Percentiles rank a stretch among this genome's conserved stretches.
Evolutionary conservation across 53 echinoderm and acorn worm species (phyloP).

Genomic region (Holothuria leucospilota): DNA sequence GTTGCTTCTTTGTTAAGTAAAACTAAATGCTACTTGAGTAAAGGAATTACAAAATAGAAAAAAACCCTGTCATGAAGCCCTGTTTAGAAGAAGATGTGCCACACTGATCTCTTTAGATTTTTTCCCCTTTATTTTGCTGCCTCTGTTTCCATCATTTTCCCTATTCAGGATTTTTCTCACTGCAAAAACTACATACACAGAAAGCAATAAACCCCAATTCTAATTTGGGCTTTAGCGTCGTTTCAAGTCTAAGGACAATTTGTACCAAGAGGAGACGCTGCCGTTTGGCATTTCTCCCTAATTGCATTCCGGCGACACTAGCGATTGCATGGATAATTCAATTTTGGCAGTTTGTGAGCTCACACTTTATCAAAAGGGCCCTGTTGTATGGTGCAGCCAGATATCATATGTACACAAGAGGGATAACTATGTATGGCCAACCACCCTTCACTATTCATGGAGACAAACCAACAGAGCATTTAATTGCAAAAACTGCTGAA

Average conservation of each 20-base stretch:
- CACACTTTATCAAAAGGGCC: constrained; percentile 25
- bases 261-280: constrained; percentile 20
- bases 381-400: neutral
- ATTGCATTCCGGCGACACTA: constrained; percentile 41
- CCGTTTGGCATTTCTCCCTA: constrained; percentile 40
- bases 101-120: too few species aligned
- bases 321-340: constrained; percentile 39
- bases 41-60: too few species aligned
- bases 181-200: too few species aligned
- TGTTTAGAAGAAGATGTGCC: too few species aligned
- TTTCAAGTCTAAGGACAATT: constrained; percentile 34
- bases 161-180: too few species aligned
- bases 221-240: constrained; percentile 16
- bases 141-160: too few species aligned
- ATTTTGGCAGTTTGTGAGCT: constrained; percentile 35
- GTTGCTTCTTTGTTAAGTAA: too few species aligned
- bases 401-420: constrained; percentile 17
- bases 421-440: constrained; percentile 3
- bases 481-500: too few species aligned
- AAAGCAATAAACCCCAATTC: constrained; percentile 22
- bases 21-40: too few species aligned
- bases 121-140: too few species aligned
- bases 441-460: neutral
- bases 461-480: too few species aligned
- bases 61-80: too few species aligned